Evolutionary conservation across 2,113 vertebrate genomes (phyloP), one percentile per base, ranked within the genome.

Genomic region (Sminthopsis crassicaudata): DNA sequence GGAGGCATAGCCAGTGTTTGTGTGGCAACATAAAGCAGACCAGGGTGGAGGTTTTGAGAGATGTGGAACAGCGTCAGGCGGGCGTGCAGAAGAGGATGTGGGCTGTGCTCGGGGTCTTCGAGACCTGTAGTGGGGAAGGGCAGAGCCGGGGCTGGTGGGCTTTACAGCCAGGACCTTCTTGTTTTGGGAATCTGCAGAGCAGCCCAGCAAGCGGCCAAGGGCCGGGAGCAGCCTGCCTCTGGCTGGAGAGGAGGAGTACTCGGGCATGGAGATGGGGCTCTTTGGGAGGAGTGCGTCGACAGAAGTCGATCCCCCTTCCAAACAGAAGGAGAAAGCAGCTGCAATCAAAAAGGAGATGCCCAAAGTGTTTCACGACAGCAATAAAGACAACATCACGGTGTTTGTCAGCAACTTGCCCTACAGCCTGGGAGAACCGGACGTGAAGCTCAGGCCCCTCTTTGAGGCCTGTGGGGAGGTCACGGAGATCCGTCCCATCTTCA

Each of bases 341-440:
- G 55, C 97, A 2, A 98, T 98, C 4, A 94, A 98, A 50, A 98
- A 97, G 96, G 99, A 98, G 5, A 0, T 97, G 48, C 98, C 98
- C 60, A 99, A 98, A 2, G 98, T 99, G n/a, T 55, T 97, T 0
- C 99, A 98, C 0, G 99, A 99, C 97, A 98, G 99, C 53, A 99
- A 98, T 60, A 99, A 99, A 53, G 99, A 99, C 2, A 97, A 94
- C 0, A 91, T 98, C 96, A 99, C 99, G 0, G 99, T 99, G 24
- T 99, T 99, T 12, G 98, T 99, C 98, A 99, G 99, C 98, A 99
- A 99, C 98, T 98, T 99, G 91, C 95, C 99, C 42, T 99, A 99
- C 97, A 99, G 96, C 51, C 97, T 99, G 98, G 95, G 98, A 12
- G 99, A 99, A 50, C 99, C 99, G 0, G 99, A 99, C 3, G 93